Conservation (phyloP, 2,888 invertebrate genomes). For the Buathra laborator region DNA sequence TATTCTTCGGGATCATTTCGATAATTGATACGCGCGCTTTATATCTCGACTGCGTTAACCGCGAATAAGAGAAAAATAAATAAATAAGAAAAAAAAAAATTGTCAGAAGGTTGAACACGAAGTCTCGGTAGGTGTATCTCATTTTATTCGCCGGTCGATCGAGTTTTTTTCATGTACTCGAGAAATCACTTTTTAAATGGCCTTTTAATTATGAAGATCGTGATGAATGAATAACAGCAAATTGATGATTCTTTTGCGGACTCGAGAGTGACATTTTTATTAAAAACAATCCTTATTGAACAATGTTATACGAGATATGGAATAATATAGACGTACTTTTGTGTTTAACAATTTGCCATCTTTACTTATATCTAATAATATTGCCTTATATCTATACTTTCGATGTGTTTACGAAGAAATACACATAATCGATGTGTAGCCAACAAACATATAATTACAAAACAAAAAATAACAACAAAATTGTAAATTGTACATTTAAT, state of each 20-base stretch:
- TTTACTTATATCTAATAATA: too few relatives aligned
- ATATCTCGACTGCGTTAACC: neutral
- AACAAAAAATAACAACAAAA: too few relatives aligned
- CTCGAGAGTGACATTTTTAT: neutral
- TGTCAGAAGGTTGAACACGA: constrained; percentile 40
- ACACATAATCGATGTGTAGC: too few relatives aligned
- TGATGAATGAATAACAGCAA: too few relatives aligned
- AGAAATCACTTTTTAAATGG: neutral
- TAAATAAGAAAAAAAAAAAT: constrained; percentile 8
- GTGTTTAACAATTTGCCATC: neutral
- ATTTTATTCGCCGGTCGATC: neutral
- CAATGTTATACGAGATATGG: neutral
- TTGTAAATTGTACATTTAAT: too few relatives aligned
- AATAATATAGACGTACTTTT: too few relatives aligned
- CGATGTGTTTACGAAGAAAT: too few relatives aligned
- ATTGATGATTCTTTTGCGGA: too few relatives aligned
- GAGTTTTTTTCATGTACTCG: neutral
- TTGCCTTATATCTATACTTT: too few relatives aligned
- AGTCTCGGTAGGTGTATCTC: neutral
- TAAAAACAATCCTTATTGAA: neutral
- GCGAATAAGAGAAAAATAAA: constrained; percentile 2
- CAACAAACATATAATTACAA: too few relatives aligned
- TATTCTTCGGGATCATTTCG: constrained; percentile 42
- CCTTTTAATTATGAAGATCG: neutral
- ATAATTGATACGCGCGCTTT: constrained; percentile 49